A percentile compares a stretch with the other conserved stretches of the same genome.
Conservation (phyloP, 2,888 invertebrate genomes). For the Cephus spinipes region DNA sequence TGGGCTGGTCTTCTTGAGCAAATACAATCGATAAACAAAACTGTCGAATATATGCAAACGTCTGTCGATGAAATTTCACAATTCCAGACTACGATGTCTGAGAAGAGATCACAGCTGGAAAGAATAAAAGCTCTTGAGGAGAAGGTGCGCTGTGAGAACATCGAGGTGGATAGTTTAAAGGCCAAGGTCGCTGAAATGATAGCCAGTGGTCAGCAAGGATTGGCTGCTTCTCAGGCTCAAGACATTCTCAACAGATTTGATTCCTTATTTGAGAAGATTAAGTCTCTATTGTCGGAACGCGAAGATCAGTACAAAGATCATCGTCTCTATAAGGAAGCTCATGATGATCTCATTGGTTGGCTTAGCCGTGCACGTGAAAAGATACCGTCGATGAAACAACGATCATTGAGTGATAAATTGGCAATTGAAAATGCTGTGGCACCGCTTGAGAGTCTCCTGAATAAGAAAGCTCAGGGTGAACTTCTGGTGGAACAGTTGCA, state of each 20-base stretch:
- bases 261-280: constrained; percentile 79
- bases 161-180: constrained; percentile 88
- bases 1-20: constrained; percentile 93
- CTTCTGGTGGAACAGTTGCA: constrained; percentile 87
- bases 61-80: constrained; percentile 80
- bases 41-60: constrained; percentile 82
- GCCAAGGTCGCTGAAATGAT: constrained; percentile 88
- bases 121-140: constrained; percentile 88
- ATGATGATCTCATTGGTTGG: constrained; percentile 91
- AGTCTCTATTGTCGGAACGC: constrained; percentile 78
- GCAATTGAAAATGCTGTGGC: constrained; percentile 90
- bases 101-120: constrained; percentile 88
- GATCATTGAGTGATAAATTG: constrained; percentile 85
- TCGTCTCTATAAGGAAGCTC: constrained; percentile 89
- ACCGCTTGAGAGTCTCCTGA: constrained; percentile 86
- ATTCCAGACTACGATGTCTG: constrained; percentile 84
- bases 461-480: constrained; percentile 92
- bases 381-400: constrained; percentile 87
- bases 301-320: constrained; percentile 91
- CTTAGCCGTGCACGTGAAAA: constrained; percentile 88
- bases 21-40: constrained; percentile 86
- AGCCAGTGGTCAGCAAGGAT: constrained; percentile 85
- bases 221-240: constrained; percentile 86
- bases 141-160: constrained; percentile 88
- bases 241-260: constrained; percentile 88